Percentiles rank a stretch among this genome's conserved stretches.
Conservation (phyloP, 2,888 invertebrate genomes). For the Drepana falcataria region DNA sequence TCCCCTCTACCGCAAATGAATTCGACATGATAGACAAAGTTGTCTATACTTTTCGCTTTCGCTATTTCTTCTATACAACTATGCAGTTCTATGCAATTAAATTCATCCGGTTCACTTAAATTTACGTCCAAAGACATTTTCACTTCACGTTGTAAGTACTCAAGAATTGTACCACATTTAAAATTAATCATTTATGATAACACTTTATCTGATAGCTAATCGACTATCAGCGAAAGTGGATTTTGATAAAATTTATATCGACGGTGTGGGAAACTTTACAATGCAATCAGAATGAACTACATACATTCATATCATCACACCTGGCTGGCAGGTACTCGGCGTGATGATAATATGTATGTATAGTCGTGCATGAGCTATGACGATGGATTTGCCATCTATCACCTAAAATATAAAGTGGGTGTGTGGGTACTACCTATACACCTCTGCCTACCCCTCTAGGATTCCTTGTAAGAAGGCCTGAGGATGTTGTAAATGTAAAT, state of each 20-base stretch:
- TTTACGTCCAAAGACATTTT: slow-evolving; percentile 71
- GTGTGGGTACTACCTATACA: too few species aligned
- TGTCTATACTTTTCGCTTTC: slow-evolving; percentile 34
- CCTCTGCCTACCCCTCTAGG: too few species aligned
- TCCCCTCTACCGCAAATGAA: slow-evolving; percentile 52
- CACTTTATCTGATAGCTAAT: background rate
- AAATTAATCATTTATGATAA: slow-evolving; percentile 3
- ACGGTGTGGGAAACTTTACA: background rate
- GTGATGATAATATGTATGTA: too few species aligned
- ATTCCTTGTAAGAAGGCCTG: too few species aligned
- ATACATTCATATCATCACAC: too few species aligned
- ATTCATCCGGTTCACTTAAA: slow-evolving; percentile 65
- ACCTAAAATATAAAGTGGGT: too few species aligned
- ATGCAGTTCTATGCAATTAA: slow-evolving; percentile 57
- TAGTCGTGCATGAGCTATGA: too few species aligned
- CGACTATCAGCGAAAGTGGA: background rate
- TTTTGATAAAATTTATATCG: background rate
- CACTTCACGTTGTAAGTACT: slow-evolving; percentile 1
- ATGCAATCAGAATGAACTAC: too few species aligned
- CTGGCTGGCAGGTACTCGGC: too few species aligned
- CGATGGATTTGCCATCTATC: too few species aligned
- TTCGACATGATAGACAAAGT: slow-evolving; percentile 60
- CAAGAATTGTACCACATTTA: background rate
- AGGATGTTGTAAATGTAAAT: too few species aligned
- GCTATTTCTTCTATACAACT: slow-evolving; percentile 47